phyloP scores from a whole-genome alignment of 2,113 vertebrate species.

The Percopsis transmontana region DNA sequence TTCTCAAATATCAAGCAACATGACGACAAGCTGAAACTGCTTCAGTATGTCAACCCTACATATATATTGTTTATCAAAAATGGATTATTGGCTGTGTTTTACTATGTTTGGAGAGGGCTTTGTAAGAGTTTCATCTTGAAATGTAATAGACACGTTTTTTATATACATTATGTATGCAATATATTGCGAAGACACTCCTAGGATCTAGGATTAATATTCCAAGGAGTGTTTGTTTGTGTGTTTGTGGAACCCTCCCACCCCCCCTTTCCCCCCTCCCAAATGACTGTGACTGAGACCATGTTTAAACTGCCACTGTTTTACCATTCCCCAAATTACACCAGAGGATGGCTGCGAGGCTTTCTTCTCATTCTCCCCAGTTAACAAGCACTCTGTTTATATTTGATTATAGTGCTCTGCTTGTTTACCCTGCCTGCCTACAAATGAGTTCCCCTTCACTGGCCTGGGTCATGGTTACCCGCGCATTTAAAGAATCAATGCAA shows the following conservation, averaged over 20 bases:
- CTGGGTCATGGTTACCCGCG: constrained; percentile 40
- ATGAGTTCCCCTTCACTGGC: constrained; percentile 38
- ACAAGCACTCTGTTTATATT: constrained; percentile 70
- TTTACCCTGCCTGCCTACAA: constrained; percentile 43
- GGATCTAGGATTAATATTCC: constrained; percentile 38
- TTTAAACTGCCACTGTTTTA: constrained; percentile 51
- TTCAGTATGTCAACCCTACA: constrained; percentile 20
- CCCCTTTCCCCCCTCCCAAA: constrained; percentile 39
- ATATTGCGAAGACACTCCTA: constrained; percentile 30
- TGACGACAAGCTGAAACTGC: background rate
- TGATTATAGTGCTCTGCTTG: constrained; percentile 58
- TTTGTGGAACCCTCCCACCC: constrained; percentile 31
- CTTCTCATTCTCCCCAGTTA: constrained; percentile 65
- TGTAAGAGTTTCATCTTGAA: constrained; percentile 13
- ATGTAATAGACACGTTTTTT: constrained; percentile 36
- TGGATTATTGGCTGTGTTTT: constrained; percentile 16
- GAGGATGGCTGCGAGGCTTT: constrained; percentile 54
- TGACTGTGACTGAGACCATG: background rate
- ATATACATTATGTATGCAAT: constrained; percentile 6
- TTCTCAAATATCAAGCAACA: constrained; percentile 31
- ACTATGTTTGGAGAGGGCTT: constrained; percentile 21
- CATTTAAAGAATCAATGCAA: constrained; percentile 29
- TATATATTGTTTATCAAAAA: constrained; percentile 23
- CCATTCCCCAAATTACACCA: constrained; percentile 57
- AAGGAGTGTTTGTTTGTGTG: constrained; percentile 47